Evolutionary conservation across 2,113 vertebrate species (phyloP).

Genomic region (Neolamprologus kungweensis): DNA sequence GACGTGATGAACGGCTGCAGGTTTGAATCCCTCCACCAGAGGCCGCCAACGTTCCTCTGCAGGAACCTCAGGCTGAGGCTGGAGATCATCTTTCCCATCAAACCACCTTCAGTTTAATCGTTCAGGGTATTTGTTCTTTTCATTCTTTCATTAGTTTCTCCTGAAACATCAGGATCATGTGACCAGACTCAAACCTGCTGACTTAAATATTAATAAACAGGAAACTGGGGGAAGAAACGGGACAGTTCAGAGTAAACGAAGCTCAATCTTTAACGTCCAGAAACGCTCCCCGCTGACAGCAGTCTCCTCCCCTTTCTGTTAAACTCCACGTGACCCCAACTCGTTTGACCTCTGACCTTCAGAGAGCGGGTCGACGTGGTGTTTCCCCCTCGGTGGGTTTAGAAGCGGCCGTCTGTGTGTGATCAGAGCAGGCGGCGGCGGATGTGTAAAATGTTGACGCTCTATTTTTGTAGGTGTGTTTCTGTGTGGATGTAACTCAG

Average conservation of each 20-base stretch:
- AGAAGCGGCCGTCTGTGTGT: background rate
- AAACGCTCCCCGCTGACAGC: fast-evolving
- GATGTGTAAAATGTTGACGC: background rate
- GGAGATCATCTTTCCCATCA: fast-evolving
- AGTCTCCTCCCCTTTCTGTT: fast-evolving
- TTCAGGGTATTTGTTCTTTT: background rate
- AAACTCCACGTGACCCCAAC: background rate
- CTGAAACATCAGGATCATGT: background rate
- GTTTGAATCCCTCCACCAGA: background rate
- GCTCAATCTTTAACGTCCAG: background rate
- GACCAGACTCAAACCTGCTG: background rate
- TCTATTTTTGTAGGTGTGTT: conserved; percentile 55
- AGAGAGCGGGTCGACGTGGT: background rate
- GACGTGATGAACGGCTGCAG: background rate
- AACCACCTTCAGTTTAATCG: background rate
- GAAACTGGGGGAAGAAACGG: background rate
- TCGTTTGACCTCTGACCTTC: background rate
- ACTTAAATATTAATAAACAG: background rate
- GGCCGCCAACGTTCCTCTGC: background rate
- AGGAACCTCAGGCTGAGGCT: background rate
- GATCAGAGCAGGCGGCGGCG: background rate
- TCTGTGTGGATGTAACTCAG: background rate
- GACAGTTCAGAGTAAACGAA: fast-evolving
- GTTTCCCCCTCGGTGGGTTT: background rate
- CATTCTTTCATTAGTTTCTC: background rate